These are phyloP conservation scores for Agonopterix arenella DNA, from an alignment of 2,888 invertebrate species.

Conservation along the genomic window DNA sequence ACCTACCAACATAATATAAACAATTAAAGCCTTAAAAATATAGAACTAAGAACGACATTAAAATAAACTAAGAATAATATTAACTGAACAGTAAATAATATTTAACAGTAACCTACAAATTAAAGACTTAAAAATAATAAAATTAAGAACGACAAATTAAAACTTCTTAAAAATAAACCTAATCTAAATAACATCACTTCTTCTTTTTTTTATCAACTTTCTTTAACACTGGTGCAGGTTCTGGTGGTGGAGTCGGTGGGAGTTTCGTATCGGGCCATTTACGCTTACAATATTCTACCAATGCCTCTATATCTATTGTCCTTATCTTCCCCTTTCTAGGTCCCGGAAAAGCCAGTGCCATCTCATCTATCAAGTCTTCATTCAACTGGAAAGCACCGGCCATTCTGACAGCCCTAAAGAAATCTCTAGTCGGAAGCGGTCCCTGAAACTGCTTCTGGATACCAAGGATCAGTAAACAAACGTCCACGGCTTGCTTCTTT, in stretches of 20 bases:
- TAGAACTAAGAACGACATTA: not conserved
- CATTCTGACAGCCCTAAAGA: constrained; percentile 17
- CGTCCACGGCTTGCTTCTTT: constrained; percentile 31
- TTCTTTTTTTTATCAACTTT: not conserved
- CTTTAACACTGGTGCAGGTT: not conserved
- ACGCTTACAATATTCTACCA: constrained; percentile 5
- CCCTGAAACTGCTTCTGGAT: constrained; percentile 22
- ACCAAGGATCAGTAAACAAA: constrained; percentile 26
- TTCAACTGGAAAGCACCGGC: constrained; percentile 22
- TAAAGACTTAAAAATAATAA: too few species aligned
- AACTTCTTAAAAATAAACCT: not conserved
- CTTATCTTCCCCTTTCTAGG: not conserved
- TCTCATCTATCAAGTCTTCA: constrained; percentile 15
- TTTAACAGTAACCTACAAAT: too few species aligned
- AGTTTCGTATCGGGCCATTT: constrained; percentile 13
- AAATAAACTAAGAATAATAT: too few species aligned
- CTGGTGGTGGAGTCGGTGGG: constrained; percentile 11
- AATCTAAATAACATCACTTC: not conserved
- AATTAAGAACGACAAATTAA: not conserved
- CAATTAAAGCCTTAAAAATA: not conserved
- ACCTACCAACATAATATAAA: not conserved
- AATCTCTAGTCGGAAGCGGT: constrained; percentile 20
- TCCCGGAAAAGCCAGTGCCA: constrained; percentile 6
- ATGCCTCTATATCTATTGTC: not conserved
- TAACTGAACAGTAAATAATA: too few species aligned